These are phyloP conservation scores for Xiphydria camelus DNA, from an alignment of 2,888 invertebrate species.

Conservation along the genomic window DNA sequence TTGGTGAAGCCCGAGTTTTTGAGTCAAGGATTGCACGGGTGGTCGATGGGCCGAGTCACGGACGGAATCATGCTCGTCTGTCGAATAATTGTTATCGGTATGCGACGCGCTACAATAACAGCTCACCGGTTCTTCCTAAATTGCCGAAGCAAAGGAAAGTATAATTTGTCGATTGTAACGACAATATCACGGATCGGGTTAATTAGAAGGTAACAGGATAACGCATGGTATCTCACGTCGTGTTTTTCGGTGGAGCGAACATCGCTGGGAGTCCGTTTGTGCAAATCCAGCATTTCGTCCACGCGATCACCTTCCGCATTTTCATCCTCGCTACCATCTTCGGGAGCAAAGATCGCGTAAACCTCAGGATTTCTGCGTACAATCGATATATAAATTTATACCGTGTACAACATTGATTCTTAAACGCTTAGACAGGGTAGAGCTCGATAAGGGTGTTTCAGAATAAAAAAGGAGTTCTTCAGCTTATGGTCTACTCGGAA, in stretches of 20 bases:
- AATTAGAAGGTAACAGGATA: too few relatives aligned
- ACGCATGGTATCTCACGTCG: slow-evolving; percentile 48
- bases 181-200: too few relatives aligned
- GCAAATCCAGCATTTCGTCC: slow-evolving; percentile 45
- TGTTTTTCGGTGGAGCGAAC: slow-evolving; percentile 47
- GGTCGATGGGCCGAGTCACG: slow-evolving; percentile 59
- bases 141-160: slow-evolving; percentile 6
- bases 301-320: slow-evolving; percentile 45
- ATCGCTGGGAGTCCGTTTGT: slow-evolving; percentile 42
- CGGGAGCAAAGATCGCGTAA: slow-evolving; percentile 46
- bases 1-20: slow-evolving; percentile 63
- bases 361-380: slow-evolving; percentile 48
- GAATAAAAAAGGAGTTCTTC: too few relatives aligned
- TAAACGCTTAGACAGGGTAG: too few relatives aligned
- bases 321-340: slow-evolving; percentile 58
- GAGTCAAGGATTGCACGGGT: slow-evolving; percentile 38
- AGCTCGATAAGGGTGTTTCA: too few relatives aligned
- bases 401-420: too few relatives aligned
- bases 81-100: slow-evolving; percentile 73
- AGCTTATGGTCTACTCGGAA: too few relatives aligned
- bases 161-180: too few relatives aligned
- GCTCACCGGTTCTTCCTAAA: slow-evolving; percentile 60
- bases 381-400: too few relatives aligned
- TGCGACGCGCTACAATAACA: slow-evolving; percentile 80
- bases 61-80: slow-evolving; percentile 71